Percentiles rank a stretch among this genome's conserved stretches.
Evolutionary conservation across 2,113 vertebrate genomes (phyloP).

Genomic region (Perca flavescens): DNA sequence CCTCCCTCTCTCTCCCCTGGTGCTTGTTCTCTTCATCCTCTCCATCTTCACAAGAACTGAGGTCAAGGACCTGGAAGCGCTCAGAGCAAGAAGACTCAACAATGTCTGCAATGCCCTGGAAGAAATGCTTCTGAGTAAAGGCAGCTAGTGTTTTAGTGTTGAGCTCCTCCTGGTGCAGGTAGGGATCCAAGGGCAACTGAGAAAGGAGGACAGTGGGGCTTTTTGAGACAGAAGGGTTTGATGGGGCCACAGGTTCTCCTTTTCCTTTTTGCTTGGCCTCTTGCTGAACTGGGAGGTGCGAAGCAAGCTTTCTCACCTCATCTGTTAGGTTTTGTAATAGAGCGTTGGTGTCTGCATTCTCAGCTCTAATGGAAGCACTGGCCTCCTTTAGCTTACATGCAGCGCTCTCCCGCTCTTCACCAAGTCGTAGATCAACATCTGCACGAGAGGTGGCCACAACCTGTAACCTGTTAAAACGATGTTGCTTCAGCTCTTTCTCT

Average conservation of each 20-base stretch:
- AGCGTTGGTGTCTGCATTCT: conserved; percentile 82
- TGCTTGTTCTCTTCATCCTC: conserved; percentile 51
- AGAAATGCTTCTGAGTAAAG: conserved; percentile 86
- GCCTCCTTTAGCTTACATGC: conserved; percentile 77
- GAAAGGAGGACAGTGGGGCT: conserved; percentile 82
- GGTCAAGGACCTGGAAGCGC: conserved; percentile 84
- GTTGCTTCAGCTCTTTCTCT: conserved; percentile 86
- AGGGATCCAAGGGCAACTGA: conserved; percentile 87
- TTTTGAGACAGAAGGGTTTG: conserved; percentile 28
- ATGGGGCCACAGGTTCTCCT: conserved; percentile 28
- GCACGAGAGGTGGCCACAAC: conserved; percentile 77
- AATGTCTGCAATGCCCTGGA: conserved; percentile 80
- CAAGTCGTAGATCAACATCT: conserved; percentile 76
- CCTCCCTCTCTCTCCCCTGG: conserved; percentile 59
- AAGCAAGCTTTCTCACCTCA: conserved; percentile 80
- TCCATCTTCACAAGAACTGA: conserved; percentile 72
- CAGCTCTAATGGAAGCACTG: conserved; percentile 71
- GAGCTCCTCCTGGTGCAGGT: conserved; percentile 88
- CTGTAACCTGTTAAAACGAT: conserved; percentile 86
- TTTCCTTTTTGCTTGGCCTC: conserved; percentile 32
- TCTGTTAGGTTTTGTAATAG: conserved; percentile 83
- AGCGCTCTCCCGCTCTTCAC: conserved; percentile 71
- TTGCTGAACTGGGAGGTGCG: conserved; percentile 75
- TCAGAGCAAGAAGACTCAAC: conserved; percentile 84
- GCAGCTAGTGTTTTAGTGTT: conserved; percentile 86